Conservation (phyloP, 2,888 invertebrate species). For the Cartodere bifasciata region DNA sequence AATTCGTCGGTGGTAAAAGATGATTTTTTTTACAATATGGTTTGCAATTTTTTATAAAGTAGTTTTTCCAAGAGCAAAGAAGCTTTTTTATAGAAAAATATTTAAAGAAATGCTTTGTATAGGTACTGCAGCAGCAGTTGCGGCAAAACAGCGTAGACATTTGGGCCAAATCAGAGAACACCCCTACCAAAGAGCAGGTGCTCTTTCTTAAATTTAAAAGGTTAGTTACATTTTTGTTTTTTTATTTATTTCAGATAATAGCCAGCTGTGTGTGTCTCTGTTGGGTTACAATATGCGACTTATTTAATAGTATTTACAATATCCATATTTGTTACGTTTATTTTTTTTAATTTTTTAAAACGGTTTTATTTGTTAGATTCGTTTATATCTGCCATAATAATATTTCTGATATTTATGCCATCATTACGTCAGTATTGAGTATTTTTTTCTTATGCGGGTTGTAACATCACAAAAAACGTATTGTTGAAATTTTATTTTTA, state of each 20-base stretch:
- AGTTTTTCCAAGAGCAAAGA: too few relatives aligned
- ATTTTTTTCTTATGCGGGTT: conserved; percentile 28
- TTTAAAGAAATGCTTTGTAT: conserved; percentile 27
- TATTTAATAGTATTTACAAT: too few relatives aligned
- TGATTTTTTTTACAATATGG: too few relatives aligned
- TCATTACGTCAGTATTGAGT: conserved; percentile 30
- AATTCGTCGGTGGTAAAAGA: too few relatives aligned
- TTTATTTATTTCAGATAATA: conserved; percentile 20
- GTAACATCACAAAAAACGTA: conserved; percentile 25
- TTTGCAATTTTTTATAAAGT: too few relatives aligned
- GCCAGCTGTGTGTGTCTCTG: conserved; percentile 19
- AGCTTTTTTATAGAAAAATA: conserved; percentile 16
- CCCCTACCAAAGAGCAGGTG: conserved; percentile 94
- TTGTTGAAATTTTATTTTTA: conserved; percentile 17
- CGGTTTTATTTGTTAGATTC: too few relatives aligned
- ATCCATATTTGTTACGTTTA: too few relatives aligned
- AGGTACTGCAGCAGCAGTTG: conserved; percentile 71
- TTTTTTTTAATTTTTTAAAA: too few relatives aligned
- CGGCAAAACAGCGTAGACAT: conserved; percentile 70
- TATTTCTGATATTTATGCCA: too few relatives aligned
- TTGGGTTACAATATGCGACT: too few relatives aligned
- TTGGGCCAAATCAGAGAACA: conserved; percentile 88
- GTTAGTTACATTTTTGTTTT: conserved; percentile 30
- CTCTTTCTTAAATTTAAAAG: conserved; percentile 47
- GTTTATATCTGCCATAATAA: too few relatives aligned